Conservation (phyloP, 2,888 invertebrate genomes). For the Harpalus rubripes region DNA sequence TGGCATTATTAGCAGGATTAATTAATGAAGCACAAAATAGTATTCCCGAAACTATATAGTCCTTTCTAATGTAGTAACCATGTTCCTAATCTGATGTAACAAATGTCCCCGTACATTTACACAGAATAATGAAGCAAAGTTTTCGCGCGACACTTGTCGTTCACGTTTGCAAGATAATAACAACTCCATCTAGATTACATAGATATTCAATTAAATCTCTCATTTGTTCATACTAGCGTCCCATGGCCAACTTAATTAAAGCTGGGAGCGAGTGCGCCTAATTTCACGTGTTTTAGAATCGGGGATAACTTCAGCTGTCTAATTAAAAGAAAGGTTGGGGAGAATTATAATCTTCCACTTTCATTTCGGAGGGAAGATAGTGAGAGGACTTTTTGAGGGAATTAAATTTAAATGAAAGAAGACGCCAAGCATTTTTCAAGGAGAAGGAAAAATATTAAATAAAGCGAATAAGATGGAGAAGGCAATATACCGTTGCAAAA, state of each 20-base stretch:
- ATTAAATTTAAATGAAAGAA: background rate
- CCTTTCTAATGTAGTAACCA: background rate
- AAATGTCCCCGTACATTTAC: background rate
- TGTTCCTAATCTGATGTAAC: background rate
- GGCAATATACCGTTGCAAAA: too few species aligned
- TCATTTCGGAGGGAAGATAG: constrained; percentile 9
- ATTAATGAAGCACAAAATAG: background rate
- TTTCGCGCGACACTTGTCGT: background rate
- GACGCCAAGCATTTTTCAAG: background rate
- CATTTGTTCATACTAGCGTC: constrained; percentile 31
- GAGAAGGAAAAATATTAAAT: too few species aligned
- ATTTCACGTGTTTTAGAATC: constrained; percentile 50
- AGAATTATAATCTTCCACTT: constrained; percentile 26
- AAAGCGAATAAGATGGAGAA: too few species aligned
- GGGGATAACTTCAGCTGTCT: constrained; percentile 21
- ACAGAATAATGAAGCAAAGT: background rate
- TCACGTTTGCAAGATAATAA: constrained; percentile 25
- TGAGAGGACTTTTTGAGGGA: background rate
- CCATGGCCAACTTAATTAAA: constrained; percentile 51
- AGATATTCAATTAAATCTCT: constrained; percentile 57
- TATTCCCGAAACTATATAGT: background rate
- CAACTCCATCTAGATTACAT: constrained; percentile 55
- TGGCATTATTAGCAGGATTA: too few species aligned
- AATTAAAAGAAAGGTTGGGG: constrained; percentile 42
- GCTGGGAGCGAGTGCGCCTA: constrained; percentile 32